Base-by-base conservation (phyloP, 2,797 vertebrate genomes). In the Chelon labrosus region DNA sequence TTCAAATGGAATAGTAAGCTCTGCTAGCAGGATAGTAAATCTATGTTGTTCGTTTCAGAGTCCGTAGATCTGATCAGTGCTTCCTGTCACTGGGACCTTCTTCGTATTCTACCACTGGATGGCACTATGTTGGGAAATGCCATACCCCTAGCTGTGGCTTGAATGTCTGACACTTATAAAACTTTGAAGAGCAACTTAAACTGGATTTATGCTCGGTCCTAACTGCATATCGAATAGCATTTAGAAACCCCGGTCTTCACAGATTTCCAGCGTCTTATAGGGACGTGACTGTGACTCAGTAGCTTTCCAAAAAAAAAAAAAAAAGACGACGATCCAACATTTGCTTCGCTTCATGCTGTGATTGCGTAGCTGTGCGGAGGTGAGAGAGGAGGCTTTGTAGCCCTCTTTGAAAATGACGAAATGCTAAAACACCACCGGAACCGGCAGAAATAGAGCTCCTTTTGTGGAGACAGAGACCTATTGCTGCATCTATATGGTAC, bases 371-470 rank as follows among this genome's bases (percentile, higher is more conserved):
- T 52, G 22, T 49, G n/a, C 19, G 13, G 22, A 25, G 51, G 22
- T 13, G 22, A 52, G 20, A 1, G 5, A 52, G 22, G 51, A 16
- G 12, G 31, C 12, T 65, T n/a, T 35, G 13, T 11, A 5, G 11
- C 64, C 5, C n/a, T 0, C 64, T 66, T 55, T 31, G 27, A n/a
- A 66, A 66, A 56, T 20, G 1, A 57, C 41, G 46, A 62, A 66
- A 50, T 41, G 42, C 17, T n/a, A 12, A 42, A 51, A 42, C 12
- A 8, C 1, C 22, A 14, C 27, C 38, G 27, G 67, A 56, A 65
- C 44, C 16, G 6, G 19, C 22, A 61, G 42, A 27, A 53, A 27
- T 10, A 10, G 7, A 68, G 37, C 39, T 22, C 14, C 11, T 42
- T 53, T 49, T 17, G 16, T 49, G 20, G 11, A 49, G 12, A 13